phyloP scores from a whole-genome alignment of 2,888 invertebrate species.

The Abscondita cerata region DNA sequence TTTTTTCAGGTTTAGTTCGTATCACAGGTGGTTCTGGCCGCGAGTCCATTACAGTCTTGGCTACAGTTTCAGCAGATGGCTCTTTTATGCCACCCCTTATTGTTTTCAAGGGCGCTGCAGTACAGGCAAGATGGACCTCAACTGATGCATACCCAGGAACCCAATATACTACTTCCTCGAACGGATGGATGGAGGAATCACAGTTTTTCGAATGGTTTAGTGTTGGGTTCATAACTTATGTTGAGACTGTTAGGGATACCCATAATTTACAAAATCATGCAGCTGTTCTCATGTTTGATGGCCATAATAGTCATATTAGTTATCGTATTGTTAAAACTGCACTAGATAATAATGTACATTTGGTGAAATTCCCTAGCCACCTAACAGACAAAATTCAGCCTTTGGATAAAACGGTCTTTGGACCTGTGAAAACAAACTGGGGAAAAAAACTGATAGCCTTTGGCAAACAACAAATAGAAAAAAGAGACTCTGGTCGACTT shows the following conservation, averaged over 20 bases:
- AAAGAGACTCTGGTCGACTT: neutral
- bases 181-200: too few relatives aligned
- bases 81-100: slow-evolving; percentile 37
- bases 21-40: slow-evolving; percentile 39
- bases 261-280: neutral
- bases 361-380: neutral
- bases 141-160: slow-evolving; percentile 34
- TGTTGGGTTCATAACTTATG: neutral
- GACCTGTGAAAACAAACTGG: neutral
- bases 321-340: neutral
- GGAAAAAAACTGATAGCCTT: neutral
- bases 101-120: slow-evolving; percentile 38
- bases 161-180: slow-evolving; percentile 33
- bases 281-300: neutral
- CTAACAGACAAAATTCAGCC: neutral
- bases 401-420: neutral
- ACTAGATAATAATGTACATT: neutral
- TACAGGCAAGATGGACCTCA: slow-evolving; percentile 33
- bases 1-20: slow-evolving; percentile 29
- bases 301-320: neutral
- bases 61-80: slow-evolving; percentile 36
- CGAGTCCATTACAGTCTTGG: slow-evolving; percentile 39
- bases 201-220: neutral
- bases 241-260: neutral
- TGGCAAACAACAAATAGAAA: neutral